phyloP scores from a whole-genome alignment of 1,140 invertebrate species.

The Lerema accius region DNA sequence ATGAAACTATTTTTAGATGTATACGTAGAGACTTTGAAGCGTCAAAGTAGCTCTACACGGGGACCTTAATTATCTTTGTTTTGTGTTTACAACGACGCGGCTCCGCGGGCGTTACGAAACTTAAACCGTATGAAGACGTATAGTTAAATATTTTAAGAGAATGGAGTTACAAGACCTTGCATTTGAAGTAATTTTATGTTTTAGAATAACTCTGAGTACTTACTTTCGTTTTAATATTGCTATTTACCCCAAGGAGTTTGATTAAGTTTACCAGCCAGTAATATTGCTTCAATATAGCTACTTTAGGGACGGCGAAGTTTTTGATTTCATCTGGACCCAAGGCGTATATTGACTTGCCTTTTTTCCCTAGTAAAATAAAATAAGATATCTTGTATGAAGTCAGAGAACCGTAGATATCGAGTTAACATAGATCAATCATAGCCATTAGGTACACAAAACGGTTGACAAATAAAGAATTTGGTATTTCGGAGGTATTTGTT shows the following conservation, averaged over 20 bases:
- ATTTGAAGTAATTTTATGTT: no score
- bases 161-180: no score
- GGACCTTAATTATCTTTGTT: constrained; percentile 18
- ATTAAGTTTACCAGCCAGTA: not conserved
- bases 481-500: constrained; percentile 20
- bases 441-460: no score
- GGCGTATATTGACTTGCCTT: constrained; percentile 15
- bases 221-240: no score
- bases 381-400: no score
- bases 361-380: no score
- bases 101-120: not conserved
- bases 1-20: constrained; percentile 34
- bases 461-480: constrained; percentile 19
- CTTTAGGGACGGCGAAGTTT: constrained; percentile 12
- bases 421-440: no score
- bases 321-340: constrained; percentile 22
- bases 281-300: not conserved
- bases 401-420: no score
- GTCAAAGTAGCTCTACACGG: constrained; percentile 8
- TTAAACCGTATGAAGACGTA: no score
- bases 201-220: no score
- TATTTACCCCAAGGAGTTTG: no score
- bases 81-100: not conserved
- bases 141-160: no score
- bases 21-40: not conserved